Base-by-base conservation (phyloP, 2,888 invertebrate species). In the Drosophila maculinotata region DNA sequence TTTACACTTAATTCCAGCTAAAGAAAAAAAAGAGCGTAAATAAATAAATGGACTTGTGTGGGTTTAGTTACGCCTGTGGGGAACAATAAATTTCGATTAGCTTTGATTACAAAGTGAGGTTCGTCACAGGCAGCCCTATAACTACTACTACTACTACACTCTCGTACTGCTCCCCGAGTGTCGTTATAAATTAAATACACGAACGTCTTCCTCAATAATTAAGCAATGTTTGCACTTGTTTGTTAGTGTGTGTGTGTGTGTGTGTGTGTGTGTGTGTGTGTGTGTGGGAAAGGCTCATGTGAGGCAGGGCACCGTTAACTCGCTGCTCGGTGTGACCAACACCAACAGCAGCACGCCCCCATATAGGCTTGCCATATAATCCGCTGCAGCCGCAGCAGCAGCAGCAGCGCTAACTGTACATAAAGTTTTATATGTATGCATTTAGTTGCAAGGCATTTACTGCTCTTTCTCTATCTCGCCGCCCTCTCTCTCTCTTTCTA, bases 31-130 rank as follows among this genome's bases (percentile, higher is more conserved):
- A 5, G 3, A 30, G 23, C 1, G 20, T 35, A 39, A 36, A 47
- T 47, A 26, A 38, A 62, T 47, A 69, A 58, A 35, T 51, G 23
- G 36, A 51, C 26, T 41, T 15, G 38, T 51, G 26, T 31, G 28
- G 44, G 38, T 36, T 56, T 64, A 69, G 69, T 36, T 63, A 49
- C 36, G 60, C 38, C 51, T 33, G n/a, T n/a, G 48, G 54, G 63
- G 59, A 66, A 60, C 66, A 65, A 70, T 68, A 71, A 74, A 79
- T 69, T 78, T 78, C 69, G 65, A 70, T 83, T 66, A 68, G 66
- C 69, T 70, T 83, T 83, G 69, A 76, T 86, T 76, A 78, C 60
- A 23, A 31, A 54, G 64, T 58, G 69, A 58, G 62, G 48, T 57
- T 73, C 41, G 49, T 62, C 39, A 60, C 65, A 31, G 48, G 53